Conservation (phyloP, 2,113 vertebrate species). For the Prochilodus magdalenae region DNA sequence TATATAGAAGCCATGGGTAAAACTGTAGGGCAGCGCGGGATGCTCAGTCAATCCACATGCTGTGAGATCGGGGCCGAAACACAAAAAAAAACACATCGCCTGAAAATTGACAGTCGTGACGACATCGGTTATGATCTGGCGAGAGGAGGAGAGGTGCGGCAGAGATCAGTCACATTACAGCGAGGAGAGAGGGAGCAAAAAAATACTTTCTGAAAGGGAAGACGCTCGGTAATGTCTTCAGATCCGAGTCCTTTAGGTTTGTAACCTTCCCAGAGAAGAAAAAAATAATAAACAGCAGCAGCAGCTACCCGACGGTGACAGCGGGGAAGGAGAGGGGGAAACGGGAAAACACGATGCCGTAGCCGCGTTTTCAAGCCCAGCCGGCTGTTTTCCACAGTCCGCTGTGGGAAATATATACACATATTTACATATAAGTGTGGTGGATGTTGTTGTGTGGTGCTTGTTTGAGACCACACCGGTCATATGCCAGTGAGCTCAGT, state of each 20-base stretch:
- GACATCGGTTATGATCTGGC: slow-evolving; percentile 66
- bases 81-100: slow-evolving; percentile 8
- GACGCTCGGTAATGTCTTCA: slow-evolving; percentile 54
- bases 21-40: neutral
- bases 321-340: neutral
- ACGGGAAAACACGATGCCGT: slow-evolving; percentile 16
- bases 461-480: neutral
- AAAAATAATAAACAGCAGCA: neutral
- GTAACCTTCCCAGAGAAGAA: neutral
- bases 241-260: neutral
- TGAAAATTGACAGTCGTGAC: slow-evolving; percentile 54
- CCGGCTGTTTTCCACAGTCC: slow-evolving; percentile 31
- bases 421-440: neutral
- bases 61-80: slow-evolving; percentile 19
- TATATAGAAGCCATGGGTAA: neutral
- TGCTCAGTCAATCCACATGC: slow-evolving; percentile 12
- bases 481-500: neutral
- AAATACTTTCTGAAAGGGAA: slow-evolving; percentile 4
- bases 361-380: slow-evolving; percentile 27
- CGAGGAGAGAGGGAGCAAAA: slow-evolving; percentile 40
- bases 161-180: slow-evolving; percentile 36
- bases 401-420: slow-evolving; percentile 22
- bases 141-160: slow-evolving; percentile 60
- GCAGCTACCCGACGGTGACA: neutral
- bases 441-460: neutral